A percentile compares a stretch with the other conserved stretches of the same genome.
phyloP scores from a whole-genome alignment of 2,888 invertebrate species.

The Hemistola chrysoprasaria region DNA sequence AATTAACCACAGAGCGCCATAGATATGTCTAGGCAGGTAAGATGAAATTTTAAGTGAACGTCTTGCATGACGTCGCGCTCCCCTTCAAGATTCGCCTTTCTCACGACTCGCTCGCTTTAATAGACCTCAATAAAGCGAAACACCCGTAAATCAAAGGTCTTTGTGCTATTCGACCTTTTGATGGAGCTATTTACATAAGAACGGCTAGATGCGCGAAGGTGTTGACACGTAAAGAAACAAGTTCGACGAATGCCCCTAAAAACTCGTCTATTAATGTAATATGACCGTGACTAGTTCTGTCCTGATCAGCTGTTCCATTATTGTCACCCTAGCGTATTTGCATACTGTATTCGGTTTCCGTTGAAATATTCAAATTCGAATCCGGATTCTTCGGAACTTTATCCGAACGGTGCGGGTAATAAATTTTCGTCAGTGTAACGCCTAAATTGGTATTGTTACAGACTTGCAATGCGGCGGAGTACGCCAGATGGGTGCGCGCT shows the following conservation, averaged over 20 bases:
- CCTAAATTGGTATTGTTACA: slow-evolving; percentile 69
- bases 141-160: slow-evolving; percentile 74
- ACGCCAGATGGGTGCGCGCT: slow-evolving; percentile 88
- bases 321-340: slow-evolving; percentile 43
- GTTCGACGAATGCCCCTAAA: slow-evolving; percentile 44
- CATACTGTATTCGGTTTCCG: slow-evolving; percentile 33
- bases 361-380: slow-evolving; percentile 34
- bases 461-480: slow-evolving; percentile 86
- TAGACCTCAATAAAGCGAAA: slow-evolving; percentile 68
- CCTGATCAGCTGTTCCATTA: slow-evolving; percentile 49
- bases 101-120: slow-evolving; percentile 73
- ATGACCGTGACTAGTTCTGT: slow-evolving; percentile 52
- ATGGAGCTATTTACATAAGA: slow-evolving; percentile 69
- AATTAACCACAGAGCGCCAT: slow-evolving; percentile 25
- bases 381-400: slow-evolving; percentile 34
- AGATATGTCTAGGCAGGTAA: slow-evolving; percentile 29
- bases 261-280: slow-evolving; percentile 42
- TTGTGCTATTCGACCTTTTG: slow-evolving; percentile 69
- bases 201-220: slow-evolving; percentile 77
- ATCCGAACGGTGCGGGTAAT: slow-evolving; percentile 41
- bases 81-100: slow-evolving; percentile 64
- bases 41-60: slow-evolving; percentile 33
- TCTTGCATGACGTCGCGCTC: slow-evolving; percentile 57
- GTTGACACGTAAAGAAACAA: slow-evolving; percentile 73
- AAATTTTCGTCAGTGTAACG: slow-evolving; percentile 30